Base-by-base conservation (phyloP, 2,113 vertebrate species). In the Tylochromis polylepis region DNA sequence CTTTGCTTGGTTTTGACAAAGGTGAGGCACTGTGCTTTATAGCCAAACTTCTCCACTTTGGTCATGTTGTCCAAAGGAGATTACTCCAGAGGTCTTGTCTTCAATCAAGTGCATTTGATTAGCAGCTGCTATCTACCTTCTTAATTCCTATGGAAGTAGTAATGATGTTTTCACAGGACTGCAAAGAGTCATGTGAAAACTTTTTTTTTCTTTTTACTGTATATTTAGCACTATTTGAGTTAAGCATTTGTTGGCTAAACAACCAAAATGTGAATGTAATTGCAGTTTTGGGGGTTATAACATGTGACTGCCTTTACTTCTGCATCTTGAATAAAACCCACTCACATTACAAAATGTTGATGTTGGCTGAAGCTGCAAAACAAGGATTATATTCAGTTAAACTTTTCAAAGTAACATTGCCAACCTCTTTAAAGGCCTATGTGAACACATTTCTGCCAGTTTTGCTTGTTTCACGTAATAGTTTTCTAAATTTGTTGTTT, bases 361-460 rank as follows among this genome's bases (percentile, higher is more conserved):
- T 83, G 41, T 88, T 91, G 86, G 77, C 83, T 34, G 62, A 67
- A 58, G 60, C 55, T 58, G 38, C 27, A 75, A 91, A 87, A 65
- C 79, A 81, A 62, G 38, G 22, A 79, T 87, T 67, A 41, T 6
- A 4, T 34, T 78, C 46, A 78, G 36, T n/a, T 36, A 27, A 29
- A n/a, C 5, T 3, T 18, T 29, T 49, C 15, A 29, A 16, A 72
- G 22, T 9, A 46, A 14, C 12, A 29, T 5, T 81, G 79, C 57
- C 79, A 60, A 18, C 36, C 15, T 46, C 16, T 81, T 49, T 46
- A 58, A 2, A 51, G 34, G 20, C 46, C n/a, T 15, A 31, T 29
- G n/a, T 29, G 14, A 18, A 18, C 18, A 20, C 10, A 29, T 79
- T 18, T 79, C 8, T 46, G 11, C 51, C 51, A 60, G 27, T 72